Conservation (phyloP, 2,797 vertebrate genomes). For the Distichodus sexfasciatus region DNA sequence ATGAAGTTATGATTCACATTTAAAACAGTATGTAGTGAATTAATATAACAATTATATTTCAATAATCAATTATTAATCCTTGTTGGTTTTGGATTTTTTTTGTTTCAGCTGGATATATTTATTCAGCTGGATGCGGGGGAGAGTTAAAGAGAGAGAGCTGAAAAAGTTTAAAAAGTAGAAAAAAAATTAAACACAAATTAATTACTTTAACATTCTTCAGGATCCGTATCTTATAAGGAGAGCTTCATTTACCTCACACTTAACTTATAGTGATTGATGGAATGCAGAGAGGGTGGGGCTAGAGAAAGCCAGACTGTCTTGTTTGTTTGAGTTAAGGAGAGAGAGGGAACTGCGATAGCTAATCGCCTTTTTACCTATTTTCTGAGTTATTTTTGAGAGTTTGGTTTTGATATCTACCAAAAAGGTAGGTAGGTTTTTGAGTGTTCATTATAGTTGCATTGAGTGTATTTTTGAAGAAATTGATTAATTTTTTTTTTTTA, state of each 20-base stretch:
- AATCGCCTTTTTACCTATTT: not conserved
- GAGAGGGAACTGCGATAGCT: slow-evolving; percentile 11
- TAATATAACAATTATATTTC: too few species aligned
- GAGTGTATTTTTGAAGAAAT: not conserved
- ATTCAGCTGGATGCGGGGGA: too few species aligned
- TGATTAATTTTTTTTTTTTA: too few species aligned
- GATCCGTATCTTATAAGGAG: not conserved
- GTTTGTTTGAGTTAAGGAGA: slow-evolving; percentile 64
- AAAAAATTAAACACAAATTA: too few species aligned
- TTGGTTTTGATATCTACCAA: not conserved
- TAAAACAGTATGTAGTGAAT: too few species aligned
- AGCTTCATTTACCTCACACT: slow-evolving; percentile 4
- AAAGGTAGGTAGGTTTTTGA: not conserved
- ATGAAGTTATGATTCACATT: too few species aligned
- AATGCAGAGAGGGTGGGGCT: slow-evolving; percentile 60
- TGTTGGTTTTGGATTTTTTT: too few species aligned
- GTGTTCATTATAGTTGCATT: not conserved
- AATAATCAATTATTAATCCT: too few species aligned
- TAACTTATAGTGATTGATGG: not conserved
- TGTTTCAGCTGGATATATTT: too few species aligned
- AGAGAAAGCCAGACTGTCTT: slow-evolving; percentile 38
- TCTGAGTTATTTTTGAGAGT: not conserved
- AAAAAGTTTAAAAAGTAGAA: too few species aligned
- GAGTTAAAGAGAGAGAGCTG: too few species aligned
- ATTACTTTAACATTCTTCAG: too few species aligned